Conservation (phyloP, 2,888 invertebrate genomes). For the Mesorhabditis sp. region DNA sequence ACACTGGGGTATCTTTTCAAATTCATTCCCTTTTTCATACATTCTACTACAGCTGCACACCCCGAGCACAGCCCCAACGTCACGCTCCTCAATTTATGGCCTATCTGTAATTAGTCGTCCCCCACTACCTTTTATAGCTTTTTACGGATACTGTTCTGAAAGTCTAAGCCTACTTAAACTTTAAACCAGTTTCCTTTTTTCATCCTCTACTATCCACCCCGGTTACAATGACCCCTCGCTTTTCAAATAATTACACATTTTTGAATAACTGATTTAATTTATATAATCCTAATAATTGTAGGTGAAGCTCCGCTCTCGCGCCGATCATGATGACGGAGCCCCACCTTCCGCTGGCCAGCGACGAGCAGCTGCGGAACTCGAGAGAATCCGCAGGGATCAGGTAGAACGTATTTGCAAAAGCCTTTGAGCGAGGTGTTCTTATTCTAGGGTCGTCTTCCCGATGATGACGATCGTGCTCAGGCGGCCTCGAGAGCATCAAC, state of each 20-base stretch:
- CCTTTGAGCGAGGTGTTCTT: background rate
- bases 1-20: conserved; percentile 8
- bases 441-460: background rate
- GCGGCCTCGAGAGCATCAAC: conserved; percentile 6
- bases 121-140: too few species aligned
- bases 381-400: conserved; percentile 50
- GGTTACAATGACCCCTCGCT: background rate
- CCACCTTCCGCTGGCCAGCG: conserved; percentile 48
- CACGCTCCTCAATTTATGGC: background rate
- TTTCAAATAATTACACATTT: conserved; percentile 8
- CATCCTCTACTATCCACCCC: background rate
- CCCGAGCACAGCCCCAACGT: background rate
- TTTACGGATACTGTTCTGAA: too few species aligned
- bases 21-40: background rate
- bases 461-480: background rate
- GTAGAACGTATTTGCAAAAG: background rate
- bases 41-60: background rate
- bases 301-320: conserved; percentile 35
- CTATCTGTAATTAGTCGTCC: too few species aligned
- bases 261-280: background rate
- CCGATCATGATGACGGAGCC: conserved; percentile 43
- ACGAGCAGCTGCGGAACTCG: conserved; percentile 53
- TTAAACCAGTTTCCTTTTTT: background rate
- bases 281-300: conserved; percentile 11
- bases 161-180: too few species aligned